A percentile compares a stretch with the other conserved stretches of the same genome.
These are phyloP conservation scores for Dolichotis patagonum DNA, from an alignment of 2,113 vertebrate genomes.

Conservation along the genomic window DNA sequence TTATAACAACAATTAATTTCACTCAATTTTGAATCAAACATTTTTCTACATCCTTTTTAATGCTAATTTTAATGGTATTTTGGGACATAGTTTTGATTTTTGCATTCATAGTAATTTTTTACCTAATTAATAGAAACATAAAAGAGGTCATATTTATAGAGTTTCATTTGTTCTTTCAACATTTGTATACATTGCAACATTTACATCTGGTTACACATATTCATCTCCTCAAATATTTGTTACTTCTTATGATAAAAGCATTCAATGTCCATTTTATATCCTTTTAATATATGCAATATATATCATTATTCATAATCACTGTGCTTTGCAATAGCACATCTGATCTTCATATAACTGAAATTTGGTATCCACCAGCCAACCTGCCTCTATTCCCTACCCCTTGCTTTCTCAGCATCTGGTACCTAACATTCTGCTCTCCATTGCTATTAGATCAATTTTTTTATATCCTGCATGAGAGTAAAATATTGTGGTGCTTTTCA, in stretches of 20 bases:
- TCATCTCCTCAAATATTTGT: background rate
- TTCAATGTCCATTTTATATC: background rate
- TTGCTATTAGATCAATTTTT: background rate
- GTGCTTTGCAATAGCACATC: background rate
- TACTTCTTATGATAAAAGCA: background rate
- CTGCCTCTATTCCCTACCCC: accelerated
- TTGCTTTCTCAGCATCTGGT: accelerated
- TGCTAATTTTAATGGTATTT: background rate
- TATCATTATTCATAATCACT: background rate
- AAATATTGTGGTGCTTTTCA: background rate
- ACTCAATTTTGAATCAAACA: background rate
- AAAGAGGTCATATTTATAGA: background rate
- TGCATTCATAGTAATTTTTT: background rate
- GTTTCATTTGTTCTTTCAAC: background rate
- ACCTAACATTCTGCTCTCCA: background rate
- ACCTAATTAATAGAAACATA: background rate
- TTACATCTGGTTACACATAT: background rate
- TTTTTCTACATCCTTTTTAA: background rate
- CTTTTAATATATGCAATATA: background rate
- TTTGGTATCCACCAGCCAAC: too few relatives aligned
- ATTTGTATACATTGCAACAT: background rate
- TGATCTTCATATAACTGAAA: background rate
- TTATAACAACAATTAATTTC: background rate
- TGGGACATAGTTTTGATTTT: background rate
- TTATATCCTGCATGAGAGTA: background rate